A percentile compares a stretch with the other conserved stretches of the same genome.
Evolutionary conservation across 2,888 invertebrate species (phyloP).

Genomic region (Spicauda simplicius): DNA sequence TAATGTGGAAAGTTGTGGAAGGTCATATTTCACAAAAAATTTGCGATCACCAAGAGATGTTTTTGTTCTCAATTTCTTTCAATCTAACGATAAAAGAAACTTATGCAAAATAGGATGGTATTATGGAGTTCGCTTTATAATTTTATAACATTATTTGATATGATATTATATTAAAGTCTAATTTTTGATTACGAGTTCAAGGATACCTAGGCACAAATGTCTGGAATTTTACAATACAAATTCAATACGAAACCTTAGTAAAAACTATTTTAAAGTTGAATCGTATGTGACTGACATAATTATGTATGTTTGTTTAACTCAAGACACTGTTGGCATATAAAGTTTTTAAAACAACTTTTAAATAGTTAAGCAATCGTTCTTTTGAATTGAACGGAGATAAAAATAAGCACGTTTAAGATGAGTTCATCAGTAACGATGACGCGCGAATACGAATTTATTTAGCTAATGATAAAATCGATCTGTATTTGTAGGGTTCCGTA

Average conservation of each 20-base stretch:
- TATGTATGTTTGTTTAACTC: constrained; percentile 8
- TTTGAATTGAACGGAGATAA: constrained; percentile 4
- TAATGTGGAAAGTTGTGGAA: not conserved
- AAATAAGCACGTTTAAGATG: constrained; percentile 9
- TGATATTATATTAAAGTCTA: too few species aligned
- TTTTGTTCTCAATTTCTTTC: not conserved
- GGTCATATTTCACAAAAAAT: not conserved
- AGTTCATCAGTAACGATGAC: constrained; percentile 10
- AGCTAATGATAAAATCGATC: not conserved
- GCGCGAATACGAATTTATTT: constrained; percentile 7
- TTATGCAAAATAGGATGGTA: too few species aligned
- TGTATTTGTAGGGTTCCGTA: not conserved
- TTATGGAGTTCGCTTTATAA: too few species aligned
- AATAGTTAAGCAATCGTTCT: constrained; percentile 13
- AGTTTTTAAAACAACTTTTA: constrained; percentile 18
- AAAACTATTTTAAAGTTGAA: not conserved
- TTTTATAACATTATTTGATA: too few species aligned
- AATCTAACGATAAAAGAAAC: too few species aligned
- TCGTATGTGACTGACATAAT: constrained; percentile 15
- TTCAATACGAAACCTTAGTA: not conserved
- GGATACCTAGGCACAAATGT: too few species aligned
- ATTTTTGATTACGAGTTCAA: too few species aligned
- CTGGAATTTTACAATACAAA: not conserved
- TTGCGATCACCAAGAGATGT: not conserved
- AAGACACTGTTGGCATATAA: constrained; percentile 18